phyloP scores from a whole-genome alignment of 2,888 invertebrate genomes.

The Polydrusus cervinus region DNA sequence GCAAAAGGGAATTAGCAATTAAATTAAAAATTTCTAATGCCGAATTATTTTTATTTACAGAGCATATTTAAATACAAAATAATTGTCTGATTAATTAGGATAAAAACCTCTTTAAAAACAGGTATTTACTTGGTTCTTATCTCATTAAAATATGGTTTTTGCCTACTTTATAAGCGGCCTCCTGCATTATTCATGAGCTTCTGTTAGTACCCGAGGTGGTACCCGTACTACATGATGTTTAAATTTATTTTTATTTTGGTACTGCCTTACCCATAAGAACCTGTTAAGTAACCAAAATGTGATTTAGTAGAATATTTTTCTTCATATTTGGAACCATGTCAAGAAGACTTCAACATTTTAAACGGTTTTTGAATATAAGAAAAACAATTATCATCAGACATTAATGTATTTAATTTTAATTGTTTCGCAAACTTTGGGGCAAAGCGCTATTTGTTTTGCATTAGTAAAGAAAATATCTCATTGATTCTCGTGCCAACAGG shows the following conservation, averaged over 20 bases:
- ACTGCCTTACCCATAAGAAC: slow-evolving; percentile 6
- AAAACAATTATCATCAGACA: no score
- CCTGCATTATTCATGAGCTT: slow-evolving; percentile 14
- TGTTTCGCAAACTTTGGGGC: neutral
- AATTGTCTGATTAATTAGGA: neutral
- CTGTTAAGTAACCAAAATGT: neutral
- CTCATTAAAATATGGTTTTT: neutral
- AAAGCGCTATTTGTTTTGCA: no score
- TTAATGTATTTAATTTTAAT: no score
- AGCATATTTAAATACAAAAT: neutral
- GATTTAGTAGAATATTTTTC: slow-evolving; percentile 2
- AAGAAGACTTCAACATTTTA: neutral
- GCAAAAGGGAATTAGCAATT: no score
- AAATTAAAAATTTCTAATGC: no score
- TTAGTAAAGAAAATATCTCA: no score
- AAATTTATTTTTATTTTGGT: slow-evolving; percentile 14
- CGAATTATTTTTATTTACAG: no score
- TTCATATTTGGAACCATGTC: slow-evolving; percentile 4
- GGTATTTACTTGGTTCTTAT: neutral
- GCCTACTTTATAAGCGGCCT: slow-evolving; percentile 7
- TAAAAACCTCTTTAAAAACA: neutral
- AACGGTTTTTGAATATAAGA: neutral
- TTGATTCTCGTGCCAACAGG: no score
- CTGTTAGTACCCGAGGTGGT: slow-evolving; percentile 18
- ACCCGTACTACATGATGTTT: slow-evolving; percentile 6